Evolutionary conservation across 2,797 vertebrate species (phyloP), one percentile per base, ranked within the genome.

Genomic region (Staurois parvus): DNA sequence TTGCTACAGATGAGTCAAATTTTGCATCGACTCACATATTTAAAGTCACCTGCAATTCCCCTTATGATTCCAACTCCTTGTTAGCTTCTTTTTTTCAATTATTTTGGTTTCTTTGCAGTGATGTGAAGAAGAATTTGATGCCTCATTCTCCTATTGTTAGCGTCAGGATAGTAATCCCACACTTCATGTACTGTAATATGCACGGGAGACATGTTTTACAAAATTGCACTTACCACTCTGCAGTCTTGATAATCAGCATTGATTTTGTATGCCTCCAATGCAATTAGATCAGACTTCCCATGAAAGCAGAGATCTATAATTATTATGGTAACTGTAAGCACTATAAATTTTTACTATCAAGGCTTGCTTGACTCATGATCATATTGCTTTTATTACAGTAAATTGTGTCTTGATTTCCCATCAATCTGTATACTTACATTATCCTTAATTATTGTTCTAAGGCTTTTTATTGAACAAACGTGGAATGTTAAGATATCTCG

Each of bases 171-270:
- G 48, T 52, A 52, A 19, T 70, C 21, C 67, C 45, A 68, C 48
- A 66, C 34, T 45, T 64, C 80, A 76, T 68, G 13, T 59, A 34
- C 11, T 12, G n/a, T 40, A 24, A 64, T 24, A 83, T 76, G 7
- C 64, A 70, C 64, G 32, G 64, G 34, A 79, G 69, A 67, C 34
- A 19, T 79, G 45, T 30, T 12, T 68, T 73, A 8, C 29, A 66
- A 32, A 24, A 9, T 68, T 79, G 17, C 40, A 66, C 48, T 81
- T 48, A 86, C 37, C 45, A 62, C 62, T 86, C 32, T 77, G 52
- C 59, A 86, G 81, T 86, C 67, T 37, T 72, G 56, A 81, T 82
- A 82, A 86, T 82, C 79, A 77, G 7, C 66, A 86, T 86, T 86
- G 73, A 86, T 82, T 86, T 82, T 52, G 64, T 77, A 72, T 86